A percentile compares a stretch with the other conserved stretches of the same genome.
phyloP scores from a whole-genome alignment of 2,888 invertebrate species.

The Agrotis clavis region DNA sequence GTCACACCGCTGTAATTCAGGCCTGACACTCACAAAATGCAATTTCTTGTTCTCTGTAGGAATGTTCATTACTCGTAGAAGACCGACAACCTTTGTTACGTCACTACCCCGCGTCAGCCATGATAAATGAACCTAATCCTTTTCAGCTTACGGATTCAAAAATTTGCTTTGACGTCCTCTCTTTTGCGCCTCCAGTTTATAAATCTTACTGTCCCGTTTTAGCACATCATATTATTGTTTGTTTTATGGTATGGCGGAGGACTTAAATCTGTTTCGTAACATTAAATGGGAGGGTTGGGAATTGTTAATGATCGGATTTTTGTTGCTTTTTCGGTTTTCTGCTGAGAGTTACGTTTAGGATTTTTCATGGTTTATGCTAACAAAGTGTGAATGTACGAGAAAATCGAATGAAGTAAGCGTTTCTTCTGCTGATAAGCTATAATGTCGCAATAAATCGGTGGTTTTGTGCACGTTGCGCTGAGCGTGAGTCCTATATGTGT shows the following conservation, averaged over 20 bases:
- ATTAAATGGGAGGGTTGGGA: constrained; percentile 22
- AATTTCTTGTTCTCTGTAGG: constrained; percentile 60
- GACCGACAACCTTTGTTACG: constrained; percentile 66
- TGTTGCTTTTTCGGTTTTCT: constrained; percentile 6
- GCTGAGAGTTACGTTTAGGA: background rate
- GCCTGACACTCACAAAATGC: constrained; percentile 55
- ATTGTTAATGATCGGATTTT: constrained; percentile 27
- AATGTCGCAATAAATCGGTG: no score
- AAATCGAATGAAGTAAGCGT: no score
- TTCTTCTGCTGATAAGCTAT: no score
- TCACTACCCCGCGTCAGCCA: constrained; percentile 59
- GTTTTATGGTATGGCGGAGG: constrained; percentile 4
- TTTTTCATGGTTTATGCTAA: background rate
- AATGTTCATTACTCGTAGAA: constrained; percentile 68
- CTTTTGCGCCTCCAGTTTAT: constrained; percentile 29
- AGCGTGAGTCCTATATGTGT: no score
- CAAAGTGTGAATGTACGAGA: background rate
- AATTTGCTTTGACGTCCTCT: constrained; percentile 52
- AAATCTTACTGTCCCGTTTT: constrained; percentile 39
- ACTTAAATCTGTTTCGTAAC: constrained; percentile 32
- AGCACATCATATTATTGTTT: constrained; percentile 13
- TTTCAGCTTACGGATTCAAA: constrained; percentile 68
- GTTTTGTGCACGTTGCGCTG: no score
- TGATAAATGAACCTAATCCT: constrained; percentile 72
- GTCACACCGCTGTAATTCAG: constrained; percentile 47